Conservation (phyloP, 2,888 invertebrate species). For the Clunio marinus region DNA sequence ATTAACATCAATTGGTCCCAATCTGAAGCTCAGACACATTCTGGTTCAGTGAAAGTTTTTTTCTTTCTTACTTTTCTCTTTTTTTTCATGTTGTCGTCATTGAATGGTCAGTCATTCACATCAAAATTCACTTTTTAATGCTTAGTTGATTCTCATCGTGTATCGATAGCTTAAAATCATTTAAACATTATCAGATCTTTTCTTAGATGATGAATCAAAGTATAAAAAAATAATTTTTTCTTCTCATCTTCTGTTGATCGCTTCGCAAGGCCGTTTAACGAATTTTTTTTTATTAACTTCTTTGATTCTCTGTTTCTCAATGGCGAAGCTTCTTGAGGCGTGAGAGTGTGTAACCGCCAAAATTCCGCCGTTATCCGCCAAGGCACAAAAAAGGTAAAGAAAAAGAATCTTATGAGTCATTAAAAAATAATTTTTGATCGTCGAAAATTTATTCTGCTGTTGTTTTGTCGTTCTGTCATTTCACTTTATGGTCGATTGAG, state of each 20-base stretch:
- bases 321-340: not conserved
- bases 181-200: constrained; percentile 22
- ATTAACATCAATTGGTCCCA: constrained; percentile 33
- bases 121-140: not conserved
- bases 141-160: not conserved
- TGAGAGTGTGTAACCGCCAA: not conserved
- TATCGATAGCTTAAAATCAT: not conserved
- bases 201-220: constrained; percentile 11
- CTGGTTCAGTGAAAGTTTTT: constrained; percentile 37
- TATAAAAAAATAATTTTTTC: not conserved
- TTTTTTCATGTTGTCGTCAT: constrained; percentile 23
- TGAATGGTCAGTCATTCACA: constrained; percentile 11
- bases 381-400: not conserved
- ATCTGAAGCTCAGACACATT: constrained; percentile 32
- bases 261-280: constrained; percentile 23
- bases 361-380: not conserved
- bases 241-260: too few species aligned
- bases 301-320: not conserved
- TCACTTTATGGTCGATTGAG: constrained; percentile 3
- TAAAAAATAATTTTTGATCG: not conserved
- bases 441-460: not conserved
- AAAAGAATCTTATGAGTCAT: not conserved
- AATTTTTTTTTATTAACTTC: not conserved
- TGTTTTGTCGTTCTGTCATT: constrained; percentile 22
- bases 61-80: constrained; percentile 31